These are phyloP conservation scores for Lasioglossum leucozonium DNA, from an alignment of 2,888 invertebrate genomes.

Conservation along the genomic window DNA sequence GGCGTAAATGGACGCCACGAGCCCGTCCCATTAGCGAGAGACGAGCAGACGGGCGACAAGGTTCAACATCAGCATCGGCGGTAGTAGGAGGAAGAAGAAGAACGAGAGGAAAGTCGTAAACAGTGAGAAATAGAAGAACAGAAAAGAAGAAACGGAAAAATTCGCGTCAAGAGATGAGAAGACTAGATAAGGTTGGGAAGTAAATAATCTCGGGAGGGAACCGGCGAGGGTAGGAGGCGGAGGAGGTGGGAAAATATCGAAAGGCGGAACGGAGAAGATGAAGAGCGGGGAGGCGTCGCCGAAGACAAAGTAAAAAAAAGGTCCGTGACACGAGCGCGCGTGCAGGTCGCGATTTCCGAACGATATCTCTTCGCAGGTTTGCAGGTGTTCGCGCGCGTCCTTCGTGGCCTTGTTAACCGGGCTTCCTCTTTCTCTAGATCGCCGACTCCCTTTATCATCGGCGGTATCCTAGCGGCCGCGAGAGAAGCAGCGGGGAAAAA, in stretches of 20 bases:
- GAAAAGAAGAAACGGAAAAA: not conserved
- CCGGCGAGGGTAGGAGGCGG: not conserved
- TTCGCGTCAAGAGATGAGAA: not conserved
- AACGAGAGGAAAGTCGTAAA: not conserved
- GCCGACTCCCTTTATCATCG: slow-evolving; percentile 19
- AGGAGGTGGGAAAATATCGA: not conserved
- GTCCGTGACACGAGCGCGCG: slow-evolving; percentile 46
- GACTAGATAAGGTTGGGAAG: not conserved
- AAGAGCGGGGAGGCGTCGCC: slow-evolving; percentile 5
- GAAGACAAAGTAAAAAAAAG: slow-evolving; percentile 33
- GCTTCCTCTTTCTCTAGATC: slow-evolving; percentile 41
- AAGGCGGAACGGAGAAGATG: slow-evolving; percentile 23
- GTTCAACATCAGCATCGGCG: not conserved
- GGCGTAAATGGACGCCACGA: slow-evolving; percentile 19
- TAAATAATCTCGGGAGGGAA: not conserved
- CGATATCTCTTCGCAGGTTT: slow-evolving; percentile 60
- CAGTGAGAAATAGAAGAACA: not conserved
- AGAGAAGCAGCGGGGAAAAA: not conserved
- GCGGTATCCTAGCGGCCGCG: not conserved
- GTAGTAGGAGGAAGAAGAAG: not conserved
- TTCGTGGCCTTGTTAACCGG: slow-evolving; percentile 53
- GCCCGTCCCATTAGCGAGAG: slow-evolving; percentile 9
- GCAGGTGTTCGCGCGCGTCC: slow-evolving; percentile 66
- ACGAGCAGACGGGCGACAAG: not conserved
- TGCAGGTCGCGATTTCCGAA: slow-evolving; percentile 63